Percentiles rank a stretch among this genome's conserved stretches.
Evolutionary conservation across 1,140 invertebrate genomes (phyloP).

Genomic region (Drosophila lacertosa): DNA sequence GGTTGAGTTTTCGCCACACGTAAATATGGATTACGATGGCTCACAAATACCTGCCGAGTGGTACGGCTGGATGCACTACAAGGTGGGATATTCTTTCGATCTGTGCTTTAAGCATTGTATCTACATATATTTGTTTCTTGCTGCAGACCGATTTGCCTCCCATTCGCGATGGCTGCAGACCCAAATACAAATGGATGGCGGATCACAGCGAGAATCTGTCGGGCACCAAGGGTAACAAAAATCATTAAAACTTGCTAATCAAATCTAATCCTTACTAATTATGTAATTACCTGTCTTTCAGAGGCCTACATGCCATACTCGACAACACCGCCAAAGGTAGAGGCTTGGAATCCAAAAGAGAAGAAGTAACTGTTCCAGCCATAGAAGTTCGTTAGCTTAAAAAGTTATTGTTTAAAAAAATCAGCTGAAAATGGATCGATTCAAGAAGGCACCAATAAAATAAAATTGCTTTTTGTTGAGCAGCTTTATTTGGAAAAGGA

Average conservation of each 20-base stretch:
- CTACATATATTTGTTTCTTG: conserved; percentile 4
- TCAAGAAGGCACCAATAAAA: conserved; percentile 52
- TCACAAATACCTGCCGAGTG: conserved; percentile 96
- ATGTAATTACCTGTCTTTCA: conserved; percentile 36
- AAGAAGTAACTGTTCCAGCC: conserved; percentile 28
- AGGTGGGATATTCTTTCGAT: conserved; percentile 70
- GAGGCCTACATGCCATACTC: conserved; percentile 94
- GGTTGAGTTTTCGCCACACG: conserved; percentile 93
- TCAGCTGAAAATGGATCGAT: conserved; percentile 15
- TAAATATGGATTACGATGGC: conserved; percentile 94
- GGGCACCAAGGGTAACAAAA: conserved; percentile 87
- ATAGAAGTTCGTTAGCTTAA: conserved; percentile 47
- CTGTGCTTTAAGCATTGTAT: too few species aligned
- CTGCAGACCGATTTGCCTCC: conserved; percentile 85
- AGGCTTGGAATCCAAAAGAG: conserved; percentile 91
- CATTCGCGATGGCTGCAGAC: conserved; percentile 88
- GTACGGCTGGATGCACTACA: conserved; percentile 94
- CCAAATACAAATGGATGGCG: conserved; percentile 93
- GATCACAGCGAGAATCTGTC: conserved; percentile 93
- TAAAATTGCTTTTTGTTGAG: conserved; percentile 18
- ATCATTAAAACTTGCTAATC: too few species aligned
- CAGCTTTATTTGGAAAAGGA: conserved; percentile 30
- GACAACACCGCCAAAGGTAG: conserved; percentile 93
- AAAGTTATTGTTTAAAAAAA: conserved; percentile 45
- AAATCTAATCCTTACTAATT: background rate